These are phyloP conservation scores for Agrenia bidenticulata DNA, from an alignment of 2,888 invertebrate species.

Conservation along the genomic window DNA sequence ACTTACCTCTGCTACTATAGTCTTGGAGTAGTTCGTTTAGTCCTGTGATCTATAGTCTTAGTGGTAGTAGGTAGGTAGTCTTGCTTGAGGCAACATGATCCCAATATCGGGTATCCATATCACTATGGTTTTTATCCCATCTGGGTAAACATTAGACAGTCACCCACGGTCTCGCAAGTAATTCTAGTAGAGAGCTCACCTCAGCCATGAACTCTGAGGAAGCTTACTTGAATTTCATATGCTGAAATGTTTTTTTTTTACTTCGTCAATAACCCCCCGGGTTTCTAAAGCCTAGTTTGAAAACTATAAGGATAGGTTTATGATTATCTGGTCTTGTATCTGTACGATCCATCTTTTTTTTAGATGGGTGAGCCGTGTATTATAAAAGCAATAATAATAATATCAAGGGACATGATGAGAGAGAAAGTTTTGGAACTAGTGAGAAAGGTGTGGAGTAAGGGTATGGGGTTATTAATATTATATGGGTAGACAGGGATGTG, in stretches of 20 bases:
- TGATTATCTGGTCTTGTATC: too few species aligned
- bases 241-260: too few species aligned
- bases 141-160: conserved; percentile 18
- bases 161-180: conserved; percentile 11
- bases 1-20: too few species aligned
- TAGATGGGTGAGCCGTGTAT: conserved; percentile 1
- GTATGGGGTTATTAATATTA: too few species aligned
- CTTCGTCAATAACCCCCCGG: too few species aligned
- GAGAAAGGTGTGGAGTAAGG: too few species aligned
- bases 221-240: not conserved
- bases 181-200: conserved; percentile 4
- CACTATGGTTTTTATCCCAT: conserved; percentile 8
- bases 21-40: too few species aligned
- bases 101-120: not conserved
- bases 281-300: too few species aligned
- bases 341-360: conserved; percentile 31
- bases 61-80: not conserved
- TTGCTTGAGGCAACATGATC: conserved; percentile 7
- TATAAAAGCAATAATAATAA: conserved; percentile 28
- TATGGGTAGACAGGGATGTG: too few species aligned
- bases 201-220: not conserved
- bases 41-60: not conserved
- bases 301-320: too few species aligned
- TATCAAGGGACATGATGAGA: conserved; percentile 42
- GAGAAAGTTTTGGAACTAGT: too few species aligned